A percentile compares a stretch with the other conserved stretches of the same genome.
Evolutionary conservation across 1,140 invertebrate species (phyloP).

Genomic region (Philaenus spumarius): DNA sequence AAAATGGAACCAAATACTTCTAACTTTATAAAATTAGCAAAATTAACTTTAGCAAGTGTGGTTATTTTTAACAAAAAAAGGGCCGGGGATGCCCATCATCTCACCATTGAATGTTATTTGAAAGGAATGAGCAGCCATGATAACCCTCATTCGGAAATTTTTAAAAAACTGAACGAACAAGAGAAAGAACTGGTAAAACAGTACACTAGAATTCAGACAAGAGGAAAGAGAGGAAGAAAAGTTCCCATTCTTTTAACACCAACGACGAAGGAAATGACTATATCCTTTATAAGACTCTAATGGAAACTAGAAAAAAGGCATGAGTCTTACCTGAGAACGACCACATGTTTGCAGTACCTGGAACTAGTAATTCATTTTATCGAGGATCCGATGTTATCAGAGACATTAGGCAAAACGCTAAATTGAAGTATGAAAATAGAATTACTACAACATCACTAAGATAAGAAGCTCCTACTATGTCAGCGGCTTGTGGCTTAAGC

Average conservation of each 20-base stretch:
- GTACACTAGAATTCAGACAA: conserved; percentile 10
- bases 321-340: too few relatives aligned
- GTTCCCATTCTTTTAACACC: conserved; percentile 15
- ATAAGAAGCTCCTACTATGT: conserved; percentile 29
- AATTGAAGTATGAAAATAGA: conserved; percentile 8
- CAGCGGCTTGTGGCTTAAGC: conserved; percentile 20
- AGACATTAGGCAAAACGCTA: conserved; percentile 2
- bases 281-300: too few relatives aligned
- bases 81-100: conserved; percentile 14
- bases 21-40: conserved; percentile 10
- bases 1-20: not conserved
- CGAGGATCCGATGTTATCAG: not conserved
- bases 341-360: too few relatives aligned
- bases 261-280: not conserved
- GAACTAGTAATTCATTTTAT: too few relatives aligned
- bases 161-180: conserved; percentile 12
- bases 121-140: not conserved
- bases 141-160: not conserved
- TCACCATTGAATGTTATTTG: conserved; percentile 3
- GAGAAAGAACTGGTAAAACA: conserved; percentile 12
- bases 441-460: conserved; percentile 23
- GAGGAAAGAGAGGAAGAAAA: conserved; percentile 17
- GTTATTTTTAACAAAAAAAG: conserved; percentile 17
- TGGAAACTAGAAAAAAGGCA: too few relatives aligned
- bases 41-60: conserved; percentile 2